phyloP scores from a whole-genome alignment of 2,797 vertebrate species.

The Sebastes minor region DNA sequence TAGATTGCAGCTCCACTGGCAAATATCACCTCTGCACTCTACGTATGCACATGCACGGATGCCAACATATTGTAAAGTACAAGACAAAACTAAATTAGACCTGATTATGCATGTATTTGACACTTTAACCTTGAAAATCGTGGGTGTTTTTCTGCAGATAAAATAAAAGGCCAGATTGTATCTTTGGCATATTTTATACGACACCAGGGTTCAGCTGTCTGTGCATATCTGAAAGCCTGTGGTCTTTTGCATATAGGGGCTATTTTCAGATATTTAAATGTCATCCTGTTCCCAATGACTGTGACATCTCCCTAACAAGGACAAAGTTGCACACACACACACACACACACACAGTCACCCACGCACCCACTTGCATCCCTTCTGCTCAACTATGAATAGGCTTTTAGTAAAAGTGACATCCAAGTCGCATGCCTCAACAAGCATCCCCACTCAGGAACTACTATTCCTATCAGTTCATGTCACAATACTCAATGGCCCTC shows the following conservation, averaged over 20 bases:
- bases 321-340: neutral
- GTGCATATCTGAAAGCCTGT: conserved; percentile 18
- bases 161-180: conserved; percentile 49
- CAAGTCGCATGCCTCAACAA: conserved; percentile 61
- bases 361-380: conserved; percentile 26
- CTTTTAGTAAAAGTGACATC: conserved; percentile 63
- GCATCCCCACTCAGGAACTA: conserved; percentile 59
- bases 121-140: conserved; percentile 40
- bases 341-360: neutral
- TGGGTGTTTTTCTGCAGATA: conserved; percentile 12
- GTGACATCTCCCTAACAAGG: conserved; percentile 40
- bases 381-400: conserved; percentile 57
- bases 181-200: conserved; percentile 45
- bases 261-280: conserved; percentile 64
- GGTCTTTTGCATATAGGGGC: conserved; percentile 32
- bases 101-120: conserved; percentile 37
- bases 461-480: conserved; percentile 71
- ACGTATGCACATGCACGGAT: conserved; percentile 4
- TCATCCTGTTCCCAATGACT: conserved; percentile 28
- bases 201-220: conserved; percentile 25
- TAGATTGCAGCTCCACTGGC: conserved; percentile 51
- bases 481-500: conserved; percentile 71
- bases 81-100: neutral
- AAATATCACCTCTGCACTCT: conserved; percentile 40
- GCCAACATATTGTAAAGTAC: conserved; percentile 14